Percentiles rank a stretch among this genome's conserved stretches.
Evolutionary conservation across 2,113 vertebrate genomes (phyloP).

Genomic region (Alaudala cheleensis): DNA sequence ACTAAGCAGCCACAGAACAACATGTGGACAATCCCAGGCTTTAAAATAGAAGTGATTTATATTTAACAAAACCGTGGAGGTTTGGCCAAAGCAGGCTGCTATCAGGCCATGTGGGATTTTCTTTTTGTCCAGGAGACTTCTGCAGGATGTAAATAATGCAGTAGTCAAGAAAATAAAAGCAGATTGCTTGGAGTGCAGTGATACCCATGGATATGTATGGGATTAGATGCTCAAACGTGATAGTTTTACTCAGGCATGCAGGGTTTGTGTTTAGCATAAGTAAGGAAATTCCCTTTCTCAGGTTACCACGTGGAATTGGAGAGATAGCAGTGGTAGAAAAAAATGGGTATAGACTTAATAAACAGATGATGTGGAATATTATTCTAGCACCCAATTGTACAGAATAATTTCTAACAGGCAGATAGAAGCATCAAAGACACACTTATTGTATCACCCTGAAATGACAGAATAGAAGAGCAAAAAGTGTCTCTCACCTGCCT

Average conservation of each 20-base stretch:
- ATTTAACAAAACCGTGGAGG: neutral
- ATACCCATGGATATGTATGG: neutral
- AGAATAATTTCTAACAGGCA: neutral
- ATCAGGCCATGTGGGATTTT: neutral
- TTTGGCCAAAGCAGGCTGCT: neutral
- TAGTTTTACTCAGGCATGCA: neutral
- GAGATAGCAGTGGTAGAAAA: neutral
- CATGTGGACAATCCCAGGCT: neutral
- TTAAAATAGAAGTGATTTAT: slow-evolving; percentile 33
- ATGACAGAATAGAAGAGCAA: neutral
- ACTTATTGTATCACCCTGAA: neutral
- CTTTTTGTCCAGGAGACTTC: neutral
- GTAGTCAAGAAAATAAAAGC: neutral
- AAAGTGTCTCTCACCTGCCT: neutral
- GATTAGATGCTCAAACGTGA: slow-evolving; percentile 15
- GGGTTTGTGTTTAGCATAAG: neutral
- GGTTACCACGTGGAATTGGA: neutral
- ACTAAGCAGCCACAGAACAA: slow-evolving; percentile 39
- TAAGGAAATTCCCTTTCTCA: neutral
- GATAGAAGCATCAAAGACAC: neutral
- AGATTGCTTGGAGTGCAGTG: neutral
- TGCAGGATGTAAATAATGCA: neutral
- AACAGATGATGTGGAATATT: neutral
- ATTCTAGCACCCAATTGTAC: neutral
- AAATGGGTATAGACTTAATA: neutral